A percentile compares a stretch with the other conserved stretches of the same genome.
Evolutionary conservation across 2,113 vertebrate genomes (phyloP).

Genomic region (Prolemur simus): DNA sequence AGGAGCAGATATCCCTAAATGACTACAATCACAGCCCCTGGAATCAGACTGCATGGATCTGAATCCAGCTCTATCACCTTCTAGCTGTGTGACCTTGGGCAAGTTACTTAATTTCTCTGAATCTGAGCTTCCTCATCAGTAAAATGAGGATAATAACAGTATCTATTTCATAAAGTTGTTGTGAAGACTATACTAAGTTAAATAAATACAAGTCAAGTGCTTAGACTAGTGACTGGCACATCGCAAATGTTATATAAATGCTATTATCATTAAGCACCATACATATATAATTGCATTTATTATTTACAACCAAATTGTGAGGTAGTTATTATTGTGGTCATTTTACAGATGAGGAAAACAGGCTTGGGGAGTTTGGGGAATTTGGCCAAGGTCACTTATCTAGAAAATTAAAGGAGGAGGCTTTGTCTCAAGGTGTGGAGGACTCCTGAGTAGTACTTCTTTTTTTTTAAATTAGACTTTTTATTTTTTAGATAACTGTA

Average conservation of each 20-base stretch:
- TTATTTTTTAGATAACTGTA: neutral
- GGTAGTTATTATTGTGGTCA: slow-evolving; percentile 48
- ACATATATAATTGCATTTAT: slow-evolving; percentile 40
- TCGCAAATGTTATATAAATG: slow-evolving; percentile 45
- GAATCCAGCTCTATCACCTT: neutral
- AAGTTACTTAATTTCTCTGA: neutral
- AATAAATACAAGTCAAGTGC: slow-evolving; percentile 29
- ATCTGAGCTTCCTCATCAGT: neutral
- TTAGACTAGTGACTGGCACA: neutral
- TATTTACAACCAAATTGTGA: slow-evolving; percentile 49
- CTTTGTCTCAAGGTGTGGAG: neutral
- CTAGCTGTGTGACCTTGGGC: neutral
- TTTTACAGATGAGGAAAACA: slow-evolving; percentile 56
- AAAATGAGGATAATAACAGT: slow-evolving; percentile 23
- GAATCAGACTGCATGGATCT: neutral
- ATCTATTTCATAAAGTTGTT: neutral
- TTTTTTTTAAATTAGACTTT: neutral
- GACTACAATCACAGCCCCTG: neutral
- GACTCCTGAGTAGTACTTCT: neutral
- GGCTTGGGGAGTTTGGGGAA: slow-evolving; percentile 41
- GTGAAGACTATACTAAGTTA: neutral
- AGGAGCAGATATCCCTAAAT: neutral
- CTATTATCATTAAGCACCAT: slow-evolving; percentile 6
- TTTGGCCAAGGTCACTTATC: slow-evolving; percentile 35
- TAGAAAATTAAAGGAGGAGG: slow-evolving; percentile 24